Conservation (phyloP, 2,888 invertebrate genomes). For the Drosophila kanekoi region DNA sequence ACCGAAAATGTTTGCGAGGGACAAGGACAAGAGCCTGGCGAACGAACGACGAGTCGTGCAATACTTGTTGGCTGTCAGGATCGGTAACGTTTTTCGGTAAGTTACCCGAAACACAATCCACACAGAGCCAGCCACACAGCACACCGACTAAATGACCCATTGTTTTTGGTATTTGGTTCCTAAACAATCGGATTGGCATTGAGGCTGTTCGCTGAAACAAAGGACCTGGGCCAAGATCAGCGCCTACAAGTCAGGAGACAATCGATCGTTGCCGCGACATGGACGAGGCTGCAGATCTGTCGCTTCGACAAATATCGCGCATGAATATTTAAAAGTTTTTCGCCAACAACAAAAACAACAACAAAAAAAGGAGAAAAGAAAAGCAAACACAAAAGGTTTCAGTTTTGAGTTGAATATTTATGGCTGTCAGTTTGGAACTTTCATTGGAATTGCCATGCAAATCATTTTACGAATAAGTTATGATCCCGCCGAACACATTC, state of each 20-base stretch:
- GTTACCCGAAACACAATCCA: constrained; percentile 24
- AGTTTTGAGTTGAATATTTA: constrained; percentile 59
- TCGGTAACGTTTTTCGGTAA: constrained; percentile 67
- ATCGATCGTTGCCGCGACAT: constrained; percentile 66
- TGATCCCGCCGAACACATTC: constrained; percentile 33
- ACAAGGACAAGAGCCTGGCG: constrained; percentile 54
- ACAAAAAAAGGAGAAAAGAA: constrained; percentile 8
- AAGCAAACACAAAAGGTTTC: constrained; percentile 50
- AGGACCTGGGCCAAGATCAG: constrained; percentile 45
- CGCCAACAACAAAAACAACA: constrained; percentile 8
- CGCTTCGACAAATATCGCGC: constrained; percentile 78
- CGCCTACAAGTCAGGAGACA: constrained; percentile 48
- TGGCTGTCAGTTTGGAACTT: constrained; percentile 49
- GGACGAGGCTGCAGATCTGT: constrained; percentile 62
- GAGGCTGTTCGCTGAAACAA: constrained; percentile 35
- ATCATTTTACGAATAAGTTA: constrained; percentile 44
- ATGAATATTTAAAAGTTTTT: constrained; percentile 76
- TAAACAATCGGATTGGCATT: constrained; percentile 71
- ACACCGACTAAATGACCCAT: constrained; percentile 73
- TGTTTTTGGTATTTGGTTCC: constrained; percentile 64
- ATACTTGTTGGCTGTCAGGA: constrained; percentile 83
- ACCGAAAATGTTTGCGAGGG: constrained; percentile 15
- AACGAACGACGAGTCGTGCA: constrained; percentile 69
- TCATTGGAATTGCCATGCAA: constrained; percentile 58
- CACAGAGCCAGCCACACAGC: constrained; percentile 6